A percentile compares a stretch with the other conserved stretches of the same genome.
phyloP scores from a whole-genome alignment of 2,888 invertebrate species.

The Griposia aprilina region DNA sequence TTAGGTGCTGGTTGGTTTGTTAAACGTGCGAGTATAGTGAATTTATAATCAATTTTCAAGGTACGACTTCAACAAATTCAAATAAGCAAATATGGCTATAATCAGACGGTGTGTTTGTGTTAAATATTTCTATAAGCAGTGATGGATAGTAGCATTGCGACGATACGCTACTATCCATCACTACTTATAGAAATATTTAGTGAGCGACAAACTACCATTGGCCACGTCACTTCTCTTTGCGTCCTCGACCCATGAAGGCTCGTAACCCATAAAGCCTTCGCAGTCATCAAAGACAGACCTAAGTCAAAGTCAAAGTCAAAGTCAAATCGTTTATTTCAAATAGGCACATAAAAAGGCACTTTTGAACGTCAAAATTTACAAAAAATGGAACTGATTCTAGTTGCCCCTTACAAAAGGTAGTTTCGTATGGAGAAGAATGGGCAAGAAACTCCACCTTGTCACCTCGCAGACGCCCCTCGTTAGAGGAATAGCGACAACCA shows the following conservation, averaged over 20 bases:
- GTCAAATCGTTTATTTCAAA: too few species aligned
- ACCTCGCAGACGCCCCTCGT: background rate
- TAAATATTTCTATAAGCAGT: background rate
- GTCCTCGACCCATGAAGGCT: background rate
- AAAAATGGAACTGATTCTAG: too few species aligned
- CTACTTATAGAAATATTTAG: conserved; percentile 6
- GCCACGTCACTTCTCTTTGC: background rate
- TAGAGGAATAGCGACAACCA: background rate
- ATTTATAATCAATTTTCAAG: conserved; percentile 65
- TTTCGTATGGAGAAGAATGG: too few species aligned
- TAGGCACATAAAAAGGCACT: too few species aligned
- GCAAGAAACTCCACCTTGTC: too few species aligned
- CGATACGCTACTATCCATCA: too few species aligned
- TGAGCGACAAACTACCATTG: background rate
- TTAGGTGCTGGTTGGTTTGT: conserved; percentile 32
- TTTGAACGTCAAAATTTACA: too few species aligned
- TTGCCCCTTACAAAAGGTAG: too few species aligned
- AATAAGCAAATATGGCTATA: conserved; percentile 38
- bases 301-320: too few species aligned
- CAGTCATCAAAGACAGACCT: background rate
- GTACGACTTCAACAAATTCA: conserved; percentile 44
- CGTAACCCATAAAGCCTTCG: background rate
- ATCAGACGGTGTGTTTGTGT: conserved; percentile 15
- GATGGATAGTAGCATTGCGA: background rate
- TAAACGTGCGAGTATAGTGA: conserved; percentile 50